A percentile compares a stretch with the other conserved stretches of the same genome.
Conservation (phyloP, 2,113 vertebrate genomes). For the Cyphomyrus discorhynchus region DNA sequence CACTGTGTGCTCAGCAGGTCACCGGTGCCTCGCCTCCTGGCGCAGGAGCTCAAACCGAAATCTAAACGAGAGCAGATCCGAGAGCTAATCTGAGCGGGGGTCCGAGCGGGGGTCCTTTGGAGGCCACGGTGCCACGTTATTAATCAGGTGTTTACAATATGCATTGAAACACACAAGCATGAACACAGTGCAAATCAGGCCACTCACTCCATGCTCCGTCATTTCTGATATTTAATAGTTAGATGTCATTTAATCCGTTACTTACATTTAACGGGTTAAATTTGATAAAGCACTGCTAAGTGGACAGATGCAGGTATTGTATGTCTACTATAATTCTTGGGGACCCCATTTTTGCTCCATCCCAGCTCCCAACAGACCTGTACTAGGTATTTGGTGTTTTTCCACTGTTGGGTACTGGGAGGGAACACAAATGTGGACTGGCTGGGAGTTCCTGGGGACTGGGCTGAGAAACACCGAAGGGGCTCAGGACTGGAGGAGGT, state of each 20-base stretch:
- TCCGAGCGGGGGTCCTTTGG: neutral
- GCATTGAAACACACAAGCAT: neutral
- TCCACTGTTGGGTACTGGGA: neutral
- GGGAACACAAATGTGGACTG: neutral
- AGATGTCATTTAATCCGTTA: neutral
- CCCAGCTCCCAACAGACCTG: neutral
- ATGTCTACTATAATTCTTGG: neutral
- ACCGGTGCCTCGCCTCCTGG: slow-evolving; percentile 85
- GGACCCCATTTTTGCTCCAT: neutral
- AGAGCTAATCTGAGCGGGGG: neutral
- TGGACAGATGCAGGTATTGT: neutral
- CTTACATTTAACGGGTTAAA: neutral
- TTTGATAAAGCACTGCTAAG: neutral
- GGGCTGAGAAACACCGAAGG: neutral
- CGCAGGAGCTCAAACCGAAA: slow-evolving; percentile 96
- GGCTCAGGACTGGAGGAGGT: neutral
- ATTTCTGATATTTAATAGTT: neutral
- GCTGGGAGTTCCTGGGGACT: neutral
- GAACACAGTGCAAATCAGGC: neutral
- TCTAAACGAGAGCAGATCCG: slow-evolving; percentile 55
- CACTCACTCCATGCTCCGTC: neutral
- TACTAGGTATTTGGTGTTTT: neutral
- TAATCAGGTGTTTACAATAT: neutral
- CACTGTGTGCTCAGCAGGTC: slow-evolving; percentile 98
- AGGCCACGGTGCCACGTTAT: neutral